These are phyloP conservation scores for Fulmarus glacialis DNA, from an alignment of 2,113 vertebrate genomes.

Conservation along the genomic window DNA sequence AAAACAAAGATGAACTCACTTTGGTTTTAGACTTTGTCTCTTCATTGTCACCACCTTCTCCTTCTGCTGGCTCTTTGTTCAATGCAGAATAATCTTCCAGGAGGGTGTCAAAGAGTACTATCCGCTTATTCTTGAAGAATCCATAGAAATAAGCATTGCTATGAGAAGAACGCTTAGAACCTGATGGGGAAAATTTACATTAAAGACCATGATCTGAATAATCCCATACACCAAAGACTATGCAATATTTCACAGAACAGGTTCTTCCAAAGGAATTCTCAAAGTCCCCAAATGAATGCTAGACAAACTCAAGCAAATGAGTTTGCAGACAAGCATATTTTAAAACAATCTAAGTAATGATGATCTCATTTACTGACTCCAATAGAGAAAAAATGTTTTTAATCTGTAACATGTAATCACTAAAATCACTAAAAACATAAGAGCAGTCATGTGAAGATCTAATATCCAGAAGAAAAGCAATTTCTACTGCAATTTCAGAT, in stretches of 20 bases:
- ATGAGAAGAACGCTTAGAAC: conserved; percentile 97
- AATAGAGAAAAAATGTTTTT: background rate
- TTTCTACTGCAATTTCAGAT: background rate
- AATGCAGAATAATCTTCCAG: conserved; percentile 93
- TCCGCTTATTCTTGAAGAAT: conserved; percentile 98
- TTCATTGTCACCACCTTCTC: conserved; percentile 77
- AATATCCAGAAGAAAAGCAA: background rate
- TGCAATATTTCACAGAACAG: background rate
- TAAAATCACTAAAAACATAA: background rate
- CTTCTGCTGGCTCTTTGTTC: conserved; percentile 82
- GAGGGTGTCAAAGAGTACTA: conserved; percentile 96
- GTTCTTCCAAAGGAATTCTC: background rate
- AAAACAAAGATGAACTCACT: conserved; percentile 61
- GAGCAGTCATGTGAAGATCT: background rate
- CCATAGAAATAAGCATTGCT: conserved; percentile 99
- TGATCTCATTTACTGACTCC: background rate
- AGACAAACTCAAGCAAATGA: background rate
- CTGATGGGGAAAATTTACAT: conserved; percentile 67
- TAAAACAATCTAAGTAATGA: background rate
- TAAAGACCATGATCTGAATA: background rate
- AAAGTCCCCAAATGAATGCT: background rate
- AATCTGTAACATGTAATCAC: background rate
- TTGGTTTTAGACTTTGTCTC: conserved; percentile 81
- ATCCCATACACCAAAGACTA: background rate
- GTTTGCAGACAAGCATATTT: background rate